Evolutionary conservation across 2,888 invertebrate genomes (phyloP).

Genomic region (Pammene fasciana): DNA sequence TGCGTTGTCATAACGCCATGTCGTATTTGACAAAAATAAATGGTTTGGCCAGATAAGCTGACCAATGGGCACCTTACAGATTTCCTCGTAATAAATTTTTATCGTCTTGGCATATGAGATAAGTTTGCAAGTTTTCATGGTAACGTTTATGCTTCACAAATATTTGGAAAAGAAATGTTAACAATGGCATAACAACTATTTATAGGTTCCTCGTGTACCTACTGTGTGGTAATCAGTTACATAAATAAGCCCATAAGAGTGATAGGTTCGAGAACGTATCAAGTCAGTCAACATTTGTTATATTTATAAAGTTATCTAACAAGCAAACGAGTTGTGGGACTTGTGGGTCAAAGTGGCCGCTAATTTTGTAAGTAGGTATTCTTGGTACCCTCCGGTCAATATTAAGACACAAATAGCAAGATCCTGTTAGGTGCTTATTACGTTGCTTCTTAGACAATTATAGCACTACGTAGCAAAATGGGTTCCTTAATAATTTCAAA

Average conservation of each 20-base stretch:
- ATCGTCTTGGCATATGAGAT: slow-evolving; percentile 30
- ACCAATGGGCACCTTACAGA: slow-evolving; percentile 13
- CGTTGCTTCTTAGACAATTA: too few relatives aligned
- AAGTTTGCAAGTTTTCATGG: slow-evolving; percentile 15
- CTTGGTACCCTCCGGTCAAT: neutral
- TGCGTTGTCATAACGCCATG: slow-evolving; percentile 26
- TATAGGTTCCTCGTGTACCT: slow-evolving; percentile 7
- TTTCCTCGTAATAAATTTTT: slow-evolving; percentile 24
- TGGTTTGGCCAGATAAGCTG: neutral
- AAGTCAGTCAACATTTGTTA: slow-evolving; percentile 14
- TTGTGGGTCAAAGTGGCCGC: neutral
- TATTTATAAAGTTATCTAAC: slow-evolving; percentile 13
- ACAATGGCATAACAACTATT: slow-evolving; percentile 31
- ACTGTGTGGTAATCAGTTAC: slow-evolving; percentile 15
- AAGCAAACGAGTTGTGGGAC: neutral
- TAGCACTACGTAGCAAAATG: too few relatives aligned
- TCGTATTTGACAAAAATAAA: slow-evolving; percentile 24
- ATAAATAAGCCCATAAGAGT: slow-evolving; percentile 20
- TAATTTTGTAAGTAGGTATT: slow-evolving; percentile 18
- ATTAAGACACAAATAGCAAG: neutral
- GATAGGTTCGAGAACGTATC: slow-evolving; percentile 9
- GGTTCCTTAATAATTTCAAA: neutral
- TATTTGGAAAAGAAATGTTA: slow-evolving; percentile 25
- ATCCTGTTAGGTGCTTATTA: too few relatives aligned
- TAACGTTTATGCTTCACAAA: slow-evolving; percentile 9